Conservation (phyloP, 2,113 vertebrate genomes). For the Ictalurus furcatus region DNA sequence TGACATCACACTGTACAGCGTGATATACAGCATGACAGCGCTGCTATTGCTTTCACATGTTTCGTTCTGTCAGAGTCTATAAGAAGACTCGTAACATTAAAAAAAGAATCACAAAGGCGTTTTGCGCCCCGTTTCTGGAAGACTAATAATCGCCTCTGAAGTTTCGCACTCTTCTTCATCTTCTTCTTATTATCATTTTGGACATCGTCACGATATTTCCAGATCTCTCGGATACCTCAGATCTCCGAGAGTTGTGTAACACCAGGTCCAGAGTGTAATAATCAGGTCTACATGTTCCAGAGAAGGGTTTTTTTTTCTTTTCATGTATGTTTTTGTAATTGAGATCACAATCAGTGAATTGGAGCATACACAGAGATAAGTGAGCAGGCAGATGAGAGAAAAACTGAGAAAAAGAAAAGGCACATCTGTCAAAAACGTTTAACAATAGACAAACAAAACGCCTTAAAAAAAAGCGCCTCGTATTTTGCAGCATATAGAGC, state of each 20-base stretch:
- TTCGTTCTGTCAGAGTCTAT: conserved; percentile 64
- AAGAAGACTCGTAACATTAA: conserved; percentile 64
- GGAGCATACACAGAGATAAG: conserved; percentile 57
- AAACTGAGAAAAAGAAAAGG: neutral
- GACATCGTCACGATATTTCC: conserved; percentile 53
- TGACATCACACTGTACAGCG: conserved; percentile 59
- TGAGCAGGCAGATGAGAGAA: neutral
- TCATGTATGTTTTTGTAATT: conserved; percentile 71
- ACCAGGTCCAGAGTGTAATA: conserved; percentile 69
- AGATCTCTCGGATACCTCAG: conserved; percentile 65
- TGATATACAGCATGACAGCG: conserved; percentile 49
- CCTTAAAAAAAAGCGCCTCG: neutral
- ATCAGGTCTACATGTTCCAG: conserved; percentile 73
- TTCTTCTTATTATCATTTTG: neutral
- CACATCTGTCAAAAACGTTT: neutral
- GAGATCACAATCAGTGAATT: conserved; percentile 68
- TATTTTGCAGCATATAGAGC: neutral
- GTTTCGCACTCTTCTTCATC: neutral
- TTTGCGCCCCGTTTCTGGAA: neutral
- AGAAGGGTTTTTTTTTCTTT: conserved; percentile 44
- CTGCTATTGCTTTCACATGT: conserved; percentile 65
- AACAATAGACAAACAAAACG: neutral
- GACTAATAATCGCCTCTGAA: neutral
- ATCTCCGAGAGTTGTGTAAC: conserved; percentile 70
- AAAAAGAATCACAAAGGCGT: conserved; percentile 60